These are phyloP conservation scores for Oligia latruncula DNA, from an alignment of 2,888 invertebrate genomes.

Conservation along the genomic window DNA sequence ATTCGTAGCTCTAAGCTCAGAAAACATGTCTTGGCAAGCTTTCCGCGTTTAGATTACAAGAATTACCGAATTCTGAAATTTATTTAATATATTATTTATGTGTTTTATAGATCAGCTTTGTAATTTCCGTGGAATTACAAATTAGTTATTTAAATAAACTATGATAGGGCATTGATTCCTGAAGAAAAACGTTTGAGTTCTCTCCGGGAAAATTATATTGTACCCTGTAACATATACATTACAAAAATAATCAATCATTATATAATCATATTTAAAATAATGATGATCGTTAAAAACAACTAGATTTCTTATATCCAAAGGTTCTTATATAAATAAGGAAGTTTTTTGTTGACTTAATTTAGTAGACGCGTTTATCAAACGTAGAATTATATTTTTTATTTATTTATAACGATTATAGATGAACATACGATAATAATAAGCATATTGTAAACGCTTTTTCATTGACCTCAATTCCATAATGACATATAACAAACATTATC, in stretches of 20 bases:
- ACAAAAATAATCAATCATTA: too few species aligned
- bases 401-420: constrained; percentile 33
- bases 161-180: not conserved
- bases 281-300: not conserved
- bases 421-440: constrained; percentile 39
- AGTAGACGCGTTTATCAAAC: constrained; percentile 5
- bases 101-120: not conserved
- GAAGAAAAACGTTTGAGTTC: not conserved
- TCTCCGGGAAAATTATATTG: not conserved
- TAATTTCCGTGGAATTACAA: not conserved
- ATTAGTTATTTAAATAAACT: constrained; percentile 1
- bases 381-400: constrained; percentile 28
- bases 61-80: not conserved
- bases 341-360: constrained; percentile 1
- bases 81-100: not conserved
- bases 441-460: constrained; percentile 65
- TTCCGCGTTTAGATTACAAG: not conserved
- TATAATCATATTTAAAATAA: not conserved
- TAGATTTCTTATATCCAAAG: not conserved
- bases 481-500: constrained; percentile 69
- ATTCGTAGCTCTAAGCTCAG: not conserved
- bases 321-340: constrained; percentile 5
- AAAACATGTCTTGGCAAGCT: not conserved
- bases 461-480: constrained; percentile 75
- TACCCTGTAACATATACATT: not conserved